Conservation (phyloP, 2,888 invertebrate species). For the Lumbricus terrestris region DNA sequence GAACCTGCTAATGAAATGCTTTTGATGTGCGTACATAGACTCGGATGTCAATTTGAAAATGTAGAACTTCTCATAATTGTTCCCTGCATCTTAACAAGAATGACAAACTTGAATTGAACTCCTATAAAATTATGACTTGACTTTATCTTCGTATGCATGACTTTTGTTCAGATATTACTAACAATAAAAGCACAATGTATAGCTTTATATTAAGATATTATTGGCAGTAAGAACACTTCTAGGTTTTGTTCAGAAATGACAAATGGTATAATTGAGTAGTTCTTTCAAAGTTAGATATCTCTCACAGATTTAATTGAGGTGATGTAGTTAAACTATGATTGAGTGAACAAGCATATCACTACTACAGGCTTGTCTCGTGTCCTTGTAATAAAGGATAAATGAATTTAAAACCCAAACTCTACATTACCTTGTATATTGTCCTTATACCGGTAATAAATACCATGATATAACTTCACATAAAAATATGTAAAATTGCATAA, state of each 20-base stretch:
- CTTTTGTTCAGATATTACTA: no score
- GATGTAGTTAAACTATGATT: background rate
- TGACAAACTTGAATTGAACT: no score
- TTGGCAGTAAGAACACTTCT: no score
- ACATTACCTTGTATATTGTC: background rate
- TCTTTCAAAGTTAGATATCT: background rate
- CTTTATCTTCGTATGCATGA: background rate
- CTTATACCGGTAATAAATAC: background rate
- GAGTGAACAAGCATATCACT: background rate
- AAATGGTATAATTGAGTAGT: no score
- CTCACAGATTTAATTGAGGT: background rate
- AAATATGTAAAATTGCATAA: background rate
- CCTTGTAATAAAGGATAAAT: background rate
- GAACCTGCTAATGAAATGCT: background rate
- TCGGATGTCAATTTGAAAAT: background rate
- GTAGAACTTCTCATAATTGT: no score
- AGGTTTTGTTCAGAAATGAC: no score
- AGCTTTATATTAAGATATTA: no score
- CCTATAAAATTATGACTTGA: no score
- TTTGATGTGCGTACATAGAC: background rate
- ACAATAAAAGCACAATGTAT: background rate
- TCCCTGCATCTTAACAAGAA: no score
- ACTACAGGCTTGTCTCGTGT: background rate
- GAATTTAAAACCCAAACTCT: background rate
- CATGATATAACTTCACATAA: background rate